Conservation (phyloP, 2,113 vertebrate species). For the Cisticola juncidis region DNA sequence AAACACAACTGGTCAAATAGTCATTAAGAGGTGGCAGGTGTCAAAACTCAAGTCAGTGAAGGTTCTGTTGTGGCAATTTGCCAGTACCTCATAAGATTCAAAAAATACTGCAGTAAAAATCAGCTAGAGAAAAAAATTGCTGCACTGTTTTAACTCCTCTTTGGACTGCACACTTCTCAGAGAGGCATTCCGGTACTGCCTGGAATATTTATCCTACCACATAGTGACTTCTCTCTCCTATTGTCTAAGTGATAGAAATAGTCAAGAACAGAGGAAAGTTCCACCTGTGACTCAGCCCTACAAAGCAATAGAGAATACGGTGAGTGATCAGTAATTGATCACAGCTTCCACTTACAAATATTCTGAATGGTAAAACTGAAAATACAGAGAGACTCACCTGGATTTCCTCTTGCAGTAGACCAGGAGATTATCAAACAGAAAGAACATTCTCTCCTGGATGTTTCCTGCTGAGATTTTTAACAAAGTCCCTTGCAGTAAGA, state of each 20-base stretch:
- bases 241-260: background rate
- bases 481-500: conserved; percentile 92
- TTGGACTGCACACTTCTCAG: background rate
- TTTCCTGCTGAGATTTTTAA: conserved; percentile 98
- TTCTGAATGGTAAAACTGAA: background rate
- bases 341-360: background rate
- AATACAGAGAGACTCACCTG: conserved; percentile 74
- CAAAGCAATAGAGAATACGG: background rate
- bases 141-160: background rate
- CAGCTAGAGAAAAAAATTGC: background rate
- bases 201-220: background rate
- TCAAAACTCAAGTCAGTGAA: background rate
- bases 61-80: background rate
- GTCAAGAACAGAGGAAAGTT: background rate
- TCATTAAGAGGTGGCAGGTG: background rate
- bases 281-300: background rate
- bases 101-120: background rate
- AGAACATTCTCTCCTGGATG: conserved; percentile 97
- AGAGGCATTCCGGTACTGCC: background rate
- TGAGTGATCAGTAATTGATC: background rate
- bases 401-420: conserved; percentile 99
- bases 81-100: background rate
- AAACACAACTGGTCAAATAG: background rate
- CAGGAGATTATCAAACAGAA: conserved; percentile 97
- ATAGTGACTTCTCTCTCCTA: background rate